Base-by-base conservation (phyloP, 1,140 invertebrate species). In the Sitodiplosis mosellana region DNA sequence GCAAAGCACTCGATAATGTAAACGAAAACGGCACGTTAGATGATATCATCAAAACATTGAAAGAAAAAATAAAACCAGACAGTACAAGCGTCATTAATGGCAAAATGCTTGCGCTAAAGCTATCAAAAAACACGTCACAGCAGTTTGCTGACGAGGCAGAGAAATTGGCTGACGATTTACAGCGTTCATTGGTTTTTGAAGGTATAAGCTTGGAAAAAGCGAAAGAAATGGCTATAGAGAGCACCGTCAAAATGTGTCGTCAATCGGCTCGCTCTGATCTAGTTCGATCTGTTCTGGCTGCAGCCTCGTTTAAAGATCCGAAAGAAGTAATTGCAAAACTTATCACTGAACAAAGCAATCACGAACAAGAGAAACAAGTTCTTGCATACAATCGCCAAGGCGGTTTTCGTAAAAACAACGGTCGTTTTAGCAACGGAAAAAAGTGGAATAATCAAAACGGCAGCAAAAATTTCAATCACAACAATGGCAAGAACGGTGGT, bases 151-250 rank as follows among this genome's bases (percentile, higher is more conserved):
- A 41, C 15, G 8, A 33, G 14, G 47, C 47, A 10, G 37, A 22
- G 27, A 21, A 18, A 12, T n/a, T 48, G 10, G 19, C 34, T 41
- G 47, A 47, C 33, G 33, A n/a, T n/a, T 22, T 47, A 34, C 14
- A 47, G 37, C n/a, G 46, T 14, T 36, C 46, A 14, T 47, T 47
- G 37, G 36, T 47, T 19, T 14, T 36, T 10, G 46, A 47, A 38
- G 33, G 46, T 33, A 47, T 47, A n/a, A 36, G 27, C 12, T 14
- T 20, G 14, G 33, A 15, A 14, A 47, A 47, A 38, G 34, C 46
- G 17, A 22, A 47, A 17, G 46, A 47, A 17, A 47, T 47, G 18
- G 46, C 46, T 33, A 37, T 47, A 11, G 33, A 47, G 21, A 14
- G 37, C 15, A 38, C 33, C 20, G n/a, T 36, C 15, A 14, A 14